These are phyloP conservation scores for Ceratosolen solmsi DNA, from an alignment of 1,140 invertebrate species.

Conservation along the genomic window DNA sequence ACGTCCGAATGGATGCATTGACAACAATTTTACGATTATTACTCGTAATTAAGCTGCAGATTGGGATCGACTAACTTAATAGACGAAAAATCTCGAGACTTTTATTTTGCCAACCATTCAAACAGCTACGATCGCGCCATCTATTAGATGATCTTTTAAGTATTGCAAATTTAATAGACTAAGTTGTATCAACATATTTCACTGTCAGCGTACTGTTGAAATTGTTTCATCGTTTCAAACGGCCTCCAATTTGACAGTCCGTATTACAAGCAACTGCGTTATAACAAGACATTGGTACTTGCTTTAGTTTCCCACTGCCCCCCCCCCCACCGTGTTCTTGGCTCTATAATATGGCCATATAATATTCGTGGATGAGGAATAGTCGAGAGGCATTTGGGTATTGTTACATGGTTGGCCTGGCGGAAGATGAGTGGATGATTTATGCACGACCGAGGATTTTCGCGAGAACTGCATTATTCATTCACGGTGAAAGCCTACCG, in stretches of 20 bases:
- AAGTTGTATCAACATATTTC: no score
- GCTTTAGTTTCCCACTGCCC: no score
- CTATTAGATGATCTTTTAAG: background rate
- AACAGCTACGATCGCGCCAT: background rate
- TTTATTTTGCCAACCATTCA: no score
- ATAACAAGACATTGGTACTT: no score
- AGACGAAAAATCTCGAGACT: no score
- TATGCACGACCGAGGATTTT: conserved; percentile 24
- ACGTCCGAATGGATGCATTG: no score
- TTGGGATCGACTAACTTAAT: background rate
- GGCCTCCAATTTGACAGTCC: background rate
- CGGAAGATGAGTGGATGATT: conserved; percentile 11
- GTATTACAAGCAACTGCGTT: background rate
- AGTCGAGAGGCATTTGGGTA: conserved; percentile 1
- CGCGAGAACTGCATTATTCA: conserved; percentile 40
- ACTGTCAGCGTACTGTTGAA: background rate
- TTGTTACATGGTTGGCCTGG: background rate
- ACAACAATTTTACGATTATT: no score
- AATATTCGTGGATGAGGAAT: conserved; percentile 40
- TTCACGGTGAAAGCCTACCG: background rate
- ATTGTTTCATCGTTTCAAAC: background rate
- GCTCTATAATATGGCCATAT: no score
- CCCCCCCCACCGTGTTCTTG: no score
- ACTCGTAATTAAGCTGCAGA: background rate
- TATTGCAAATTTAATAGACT: background rate